A percentile compares a stretch with the other conserved stretches of the same genome.
phyloP scores from a whole-genome alignment of 2,888 invertebrate genomes.

The Aleiodes leptofemur region DNA sequence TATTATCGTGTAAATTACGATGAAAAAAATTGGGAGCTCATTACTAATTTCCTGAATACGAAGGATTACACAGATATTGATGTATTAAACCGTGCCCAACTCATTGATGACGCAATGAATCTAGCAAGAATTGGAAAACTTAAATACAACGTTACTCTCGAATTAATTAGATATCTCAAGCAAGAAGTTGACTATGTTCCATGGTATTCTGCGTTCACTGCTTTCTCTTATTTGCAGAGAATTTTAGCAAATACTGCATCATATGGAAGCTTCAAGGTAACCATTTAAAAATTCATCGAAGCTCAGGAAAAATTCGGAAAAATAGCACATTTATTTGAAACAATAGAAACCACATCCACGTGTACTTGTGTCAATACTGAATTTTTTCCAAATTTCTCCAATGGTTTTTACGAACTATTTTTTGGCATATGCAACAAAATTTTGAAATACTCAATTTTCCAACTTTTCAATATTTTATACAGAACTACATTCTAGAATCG shows the following conservation, averaged over 20 bases:
- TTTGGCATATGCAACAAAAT: too few relatives aligned
- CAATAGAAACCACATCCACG: too few relatives aligned
- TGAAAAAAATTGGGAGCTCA: constrained; percentile 68
- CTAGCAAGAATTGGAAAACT: constrained; percentile 75
- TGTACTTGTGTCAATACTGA: too few relatives aligned
- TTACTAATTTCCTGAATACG: constrained; percentile 58
- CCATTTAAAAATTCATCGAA: not conserved
- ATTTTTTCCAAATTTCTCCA: too few relatives aligned
- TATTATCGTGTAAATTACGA: constrained; percentile 74
- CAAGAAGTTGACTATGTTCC: constrained; percentile 81
- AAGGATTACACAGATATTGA: constrained; percentile 64
- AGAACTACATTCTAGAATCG: constrained; percentile 65
- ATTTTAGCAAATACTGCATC: constrained; percentile 76
- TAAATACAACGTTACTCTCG: constrained; percentile 73
- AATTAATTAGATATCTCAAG: constrained; percentile 78
- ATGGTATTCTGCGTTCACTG: constrained; percentile 81
- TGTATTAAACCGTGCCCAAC: constrained; percentile 76
- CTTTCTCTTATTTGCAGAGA: constrained; percentile 73
- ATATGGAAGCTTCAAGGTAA: constrained; percentile 75
- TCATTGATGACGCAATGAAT: constrained; percentile 77
- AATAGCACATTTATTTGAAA: too few relatives aligned
- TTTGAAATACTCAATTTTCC: too few relatives aligned
- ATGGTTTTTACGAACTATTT: too few relatives aligned
- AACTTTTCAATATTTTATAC: constrained; percentile 6
- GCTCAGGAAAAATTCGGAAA: too few relatives aligned